Evolutionary conservation across 2,797 vertebrate species (phyloP).

Genomic region (Rhinatrema bivittatum): DNA sequence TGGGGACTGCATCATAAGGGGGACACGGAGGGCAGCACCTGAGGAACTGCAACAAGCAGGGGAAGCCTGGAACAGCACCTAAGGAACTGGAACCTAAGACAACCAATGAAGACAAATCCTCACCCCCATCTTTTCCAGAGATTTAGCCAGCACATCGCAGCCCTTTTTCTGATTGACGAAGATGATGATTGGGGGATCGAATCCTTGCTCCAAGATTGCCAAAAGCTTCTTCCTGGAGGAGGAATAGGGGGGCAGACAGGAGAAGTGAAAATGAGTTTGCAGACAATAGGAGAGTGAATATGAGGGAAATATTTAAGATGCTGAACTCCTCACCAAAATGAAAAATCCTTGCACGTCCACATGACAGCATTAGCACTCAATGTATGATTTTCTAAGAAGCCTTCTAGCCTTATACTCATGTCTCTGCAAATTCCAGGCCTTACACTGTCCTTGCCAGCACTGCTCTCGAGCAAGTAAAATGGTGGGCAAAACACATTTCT

Average conservation of each 20-base stretch:
- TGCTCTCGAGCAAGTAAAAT: no score
- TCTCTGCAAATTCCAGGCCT: neutral
- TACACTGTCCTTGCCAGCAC: no score
- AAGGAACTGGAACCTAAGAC: no score
- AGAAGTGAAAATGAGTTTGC: neutral
- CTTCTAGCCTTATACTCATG: accelerated
- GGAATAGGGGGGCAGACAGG: no score
- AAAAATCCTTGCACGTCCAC: no score
- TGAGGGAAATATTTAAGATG: no score
- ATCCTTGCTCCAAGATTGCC: constrained; percentile 83
- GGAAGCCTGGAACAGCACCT: no score
- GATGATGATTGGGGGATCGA: constrained; percentile 97
- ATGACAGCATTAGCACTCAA: neutral
- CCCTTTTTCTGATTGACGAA: constrained; percentile 99
- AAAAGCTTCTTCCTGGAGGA: constrained; percentile 85
- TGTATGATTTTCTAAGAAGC: accelerated
- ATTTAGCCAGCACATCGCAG: constrained; percentile 92
- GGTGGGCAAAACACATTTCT: no score
- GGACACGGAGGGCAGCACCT: no score
- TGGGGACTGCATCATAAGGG: no score
- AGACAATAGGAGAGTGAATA: neutral
- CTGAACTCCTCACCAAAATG: neutral
- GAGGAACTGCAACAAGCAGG: no score
- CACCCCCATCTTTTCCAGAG: constrained; percentile 97
- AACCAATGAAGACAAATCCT: no score